Percentiles rank a stretch among this genome's conserved stretches.
Conservation (phyloP, 2,888 invertebrate genomes). For the Acleris emargana region DNA sequence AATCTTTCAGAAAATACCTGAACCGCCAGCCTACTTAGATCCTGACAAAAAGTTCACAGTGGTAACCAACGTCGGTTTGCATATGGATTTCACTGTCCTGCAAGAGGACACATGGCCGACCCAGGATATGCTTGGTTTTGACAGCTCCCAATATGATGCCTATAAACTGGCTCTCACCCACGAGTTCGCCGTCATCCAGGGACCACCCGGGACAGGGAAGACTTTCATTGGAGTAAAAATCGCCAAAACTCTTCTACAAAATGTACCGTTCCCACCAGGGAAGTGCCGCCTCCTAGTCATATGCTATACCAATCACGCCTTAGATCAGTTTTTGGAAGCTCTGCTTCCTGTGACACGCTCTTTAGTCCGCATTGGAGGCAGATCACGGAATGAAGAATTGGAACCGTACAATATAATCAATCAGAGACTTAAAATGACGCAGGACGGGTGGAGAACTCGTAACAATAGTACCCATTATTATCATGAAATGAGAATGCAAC, state of each 20-base stretch:
- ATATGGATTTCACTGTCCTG: conserved; percentile 50
- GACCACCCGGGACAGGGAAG: conserved; percentile 95
- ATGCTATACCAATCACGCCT: conserved; percentile 93
- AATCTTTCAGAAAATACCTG: conserved; percentile 49
- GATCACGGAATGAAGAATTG: conserved; percentile 82
- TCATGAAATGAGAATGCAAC: conserved; percentile 46
- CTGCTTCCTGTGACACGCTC: conserved; percentile 82
- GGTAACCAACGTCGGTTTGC: conserved; percentile 9
- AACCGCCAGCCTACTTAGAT: conserved; percentile 52
- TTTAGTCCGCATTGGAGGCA: conserved; percentile 88
- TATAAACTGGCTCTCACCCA: conserved; percentile 86
- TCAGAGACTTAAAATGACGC: conserved; percentile 43
- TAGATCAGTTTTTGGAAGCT: conserved; percentile 92
- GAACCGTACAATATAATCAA: conserved; percentile 72
- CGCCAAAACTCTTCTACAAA: conserved; percentile 85
- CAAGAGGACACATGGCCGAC: conserved; percentile 75
- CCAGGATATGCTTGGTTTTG: conserved; percentile 74
- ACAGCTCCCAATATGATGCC: conserved; percentile 87
- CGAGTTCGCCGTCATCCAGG: conserved; percentile 91
- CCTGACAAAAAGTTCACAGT: conserved; percentile 35
- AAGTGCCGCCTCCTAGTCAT: conserved; percentile 86
- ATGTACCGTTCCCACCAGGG: conserved; percentile 51
- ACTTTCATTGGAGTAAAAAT: conserved; percentile 90
- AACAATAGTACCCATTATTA: conserved; percentile 42
- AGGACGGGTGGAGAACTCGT: too few species aligned